These are phyloP conservation scores for Metopolophium dirhodum DNA, from an alignment of 1,140 invertebrate species.

Conservation along the genomic window DNA sequence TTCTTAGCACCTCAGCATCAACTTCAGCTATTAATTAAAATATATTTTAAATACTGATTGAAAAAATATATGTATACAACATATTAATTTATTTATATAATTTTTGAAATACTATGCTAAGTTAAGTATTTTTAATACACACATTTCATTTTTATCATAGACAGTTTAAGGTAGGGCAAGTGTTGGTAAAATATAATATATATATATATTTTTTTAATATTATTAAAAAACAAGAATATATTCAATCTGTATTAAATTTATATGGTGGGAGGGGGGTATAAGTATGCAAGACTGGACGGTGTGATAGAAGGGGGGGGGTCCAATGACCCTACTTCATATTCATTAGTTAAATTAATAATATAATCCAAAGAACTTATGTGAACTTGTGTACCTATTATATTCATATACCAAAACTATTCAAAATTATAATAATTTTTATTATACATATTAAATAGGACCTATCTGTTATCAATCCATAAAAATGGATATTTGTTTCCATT, in stretches of 20 bases:
- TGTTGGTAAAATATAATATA: background rate
- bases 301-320: too few relatives aligned
- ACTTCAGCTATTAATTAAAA: slow-evolving; percentile 32
- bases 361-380: too few relatives aligned
- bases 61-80: background rate
- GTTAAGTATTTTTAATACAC: too few relatives aligned
- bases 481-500: background rate
- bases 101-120: background rate
- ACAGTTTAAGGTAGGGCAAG: background rate
- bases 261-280: too few relatives aligned
- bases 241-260: too few relatives aligned
- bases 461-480: too few relatives aligned
- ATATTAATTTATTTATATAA: background rate
- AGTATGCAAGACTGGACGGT: too few relatives aligned
- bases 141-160: background rate
- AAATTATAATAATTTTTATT: background rate
- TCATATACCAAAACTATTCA: background rate
- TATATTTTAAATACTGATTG: background rate
- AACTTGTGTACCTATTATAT: too few relatives aligned
- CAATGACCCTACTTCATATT: background rate
- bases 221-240: too few relatives aligned
- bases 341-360: too few relatives aligned
- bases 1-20: slow-evolving; percentile 43
- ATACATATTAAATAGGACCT: too few relatives aligned
- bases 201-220: too few relatives aligned